Evolutionary conservation across 2,888 invertebrate species (phyloP), one percentile per base, ranked within the genome.

Genomic region (Smittia sp.): DNA sequence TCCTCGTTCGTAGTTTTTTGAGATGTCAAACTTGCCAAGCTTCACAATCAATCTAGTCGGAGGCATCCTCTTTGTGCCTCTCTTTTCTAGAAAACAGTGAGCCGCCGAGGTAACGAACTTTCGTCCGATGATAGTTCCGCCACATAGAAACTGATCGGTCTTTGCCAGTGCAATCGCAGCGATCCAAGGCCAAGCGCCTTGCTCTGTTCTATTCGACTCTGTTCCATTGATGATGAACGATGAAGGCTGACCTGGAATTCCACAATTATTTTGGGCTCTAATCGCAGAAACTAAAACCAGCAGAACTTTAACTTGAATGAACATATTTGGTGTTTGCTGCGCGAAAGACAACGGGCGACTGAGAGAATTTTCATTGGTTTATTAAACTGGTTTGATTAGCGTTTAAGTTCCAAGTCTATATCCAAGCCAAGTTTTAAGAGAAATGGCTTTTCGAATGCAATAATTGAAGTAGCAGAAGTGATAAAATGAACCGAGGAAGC

Each of bases 111-210:
- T 2, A 6, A 70, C 70, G 6, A 24, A 1, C 18, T 58, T 54
- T 2, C 13, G 15, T 7, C n/a, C n/a, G 0, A 70, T 18, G 3
- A 70, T n/a, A 20, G 25, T 58, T 32, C 70, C 70, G 6, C 70
- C 58, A 58, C 70, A 70, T 11, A 70, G n/a, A n/a, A 70, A 32
- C 13, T 54, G 4, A 58, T 58, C 46, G 1, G 3, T 32, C 1
- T 54, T 1, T 1, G 46, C 13, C 6, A 13, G 13, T 24, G n/a
- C 24, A 25, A 70, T n/a, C 1, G 54, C 18, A 9, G 46, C 70
- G 1, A 70, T 15, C 70, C 70, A 70, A 6, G 70, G 70, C 54
- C 58, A 70, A 13, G 27, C 32, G 3, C 70, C 70, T 54, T 46
- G 22, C 11, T 6, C n/a, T n/a, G n/a, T n/a, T n/a, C n/a, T n/a